These are phyloP conservation scores for Eristalinus sepulchralis DNA, from an alignment of 2,888 invertebrate genomes.

Conservation along the genomic window DNA sequence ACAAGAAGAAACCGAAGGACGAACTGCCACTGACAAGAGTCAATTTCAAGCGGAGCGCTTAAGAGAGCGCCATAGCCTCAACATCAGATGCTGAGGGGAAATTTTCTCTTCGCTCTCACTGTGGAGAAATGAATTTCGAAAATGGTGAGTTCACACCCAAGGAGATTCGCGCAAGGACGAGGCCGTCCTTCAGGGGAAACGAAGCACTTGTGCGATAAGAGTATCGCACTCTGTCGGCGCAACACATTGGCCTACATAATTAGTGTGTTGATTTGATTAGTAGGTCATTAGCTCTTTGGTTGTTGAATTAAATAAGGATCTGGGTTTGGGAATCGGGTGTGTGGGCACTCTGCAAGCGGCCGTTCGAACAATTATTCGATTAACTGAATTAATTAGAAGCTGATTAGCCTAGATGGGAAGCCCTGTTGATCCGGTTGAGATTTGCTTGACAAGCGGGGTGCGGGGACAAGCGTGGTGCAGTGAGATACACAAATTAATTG, in stretches of 20 bases:
- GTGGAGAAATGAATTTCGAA: constrained; percentile 34
- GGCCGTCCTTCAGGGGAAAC: constrained; percentile 15
- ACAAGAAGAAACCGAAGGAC: background rate
- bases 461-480: background rate
- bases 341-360: background rate
- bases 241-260: constrained; percentile 55
- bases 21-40: background rate
- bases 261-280: constrained; percentile 48
- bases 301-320: constrained; percentile 3
- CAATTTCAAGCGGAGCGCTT: background rate
- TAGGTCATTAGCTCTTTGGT: constrained; percentile 50
- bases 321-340: background rate
- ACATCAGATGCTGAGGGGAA: background rate
- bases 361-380: background rate
- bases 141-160: constrained; percentile 41
- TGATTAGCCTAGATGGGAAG: background rate
- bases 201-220: background rate
- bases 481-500: background rate
- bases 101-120: background rate
- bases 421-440: no score
- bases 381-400: background rate
- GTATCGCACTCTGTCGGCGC: constrained; percentile 14
- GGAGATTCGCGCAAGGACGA: background rate
- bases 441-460: background rate
- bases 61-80: background rate